Evolutionary conservation across 1,140 invertebrate species (phyloP).

Genomic region (Ctenoplectra terminalis): DNA sequence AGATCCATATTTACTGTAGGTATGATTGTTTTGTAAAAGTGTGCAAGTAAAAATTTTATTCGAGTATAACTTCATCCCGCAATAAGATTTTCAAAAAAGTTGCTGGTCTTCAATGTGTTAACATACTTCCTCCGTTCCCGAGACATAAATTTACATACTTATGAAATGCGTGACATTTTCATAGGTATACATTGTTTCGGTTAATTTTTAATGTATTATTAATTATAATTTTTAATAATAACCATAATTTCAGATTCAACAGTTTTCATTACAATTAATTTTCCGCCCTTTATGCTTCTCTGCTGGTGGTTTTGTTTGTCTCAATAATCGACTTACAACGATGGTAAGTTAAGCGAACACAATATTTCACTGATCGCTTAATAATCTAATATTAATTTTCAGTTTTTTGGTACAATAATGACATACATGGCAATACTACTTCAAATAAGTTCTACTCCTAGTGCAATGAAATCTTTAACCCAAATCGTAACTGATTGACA

Average conservation of each 20-base stretch:
- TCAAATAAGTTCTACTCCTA: background rate
- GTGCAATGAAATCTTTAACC: background rate
- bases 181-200: too few relatives aligned
- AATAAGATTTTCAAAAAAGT: too few relatives aligned
- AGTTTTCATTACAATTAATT: slow-evolving; percentile 1
- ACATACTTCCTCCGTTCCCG: too few relatives aligned
- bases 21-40: too few relatives aligned
- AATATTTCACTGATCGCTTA: background rate
- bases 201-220: background rate
- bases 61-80: too few relatives aligned
- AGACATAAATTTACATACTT: too few relatives aligned
- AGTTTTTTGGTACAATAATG: slow-evolving; percentile 2
- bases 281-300: background rate
- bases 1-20: too few relatives aligned
- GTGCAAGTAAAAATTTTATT: too few relatives aligned
- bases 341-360: background rate
- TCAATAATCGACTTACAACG: background rate
- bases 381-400: background rate
- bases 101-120: too few relatives aligned
- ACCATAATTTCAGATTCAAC: background rate
- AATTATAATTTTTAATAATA: too few relatives aligned
- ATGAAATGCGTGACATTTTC: too few relatives aligned
- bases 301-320: background rate
- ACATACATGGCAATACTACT: background rate
- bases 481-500: background rate